phyloP scores from a whole-genome alignment of 2,797 vertebrate species.

The Squalus acanthias region DNA sequence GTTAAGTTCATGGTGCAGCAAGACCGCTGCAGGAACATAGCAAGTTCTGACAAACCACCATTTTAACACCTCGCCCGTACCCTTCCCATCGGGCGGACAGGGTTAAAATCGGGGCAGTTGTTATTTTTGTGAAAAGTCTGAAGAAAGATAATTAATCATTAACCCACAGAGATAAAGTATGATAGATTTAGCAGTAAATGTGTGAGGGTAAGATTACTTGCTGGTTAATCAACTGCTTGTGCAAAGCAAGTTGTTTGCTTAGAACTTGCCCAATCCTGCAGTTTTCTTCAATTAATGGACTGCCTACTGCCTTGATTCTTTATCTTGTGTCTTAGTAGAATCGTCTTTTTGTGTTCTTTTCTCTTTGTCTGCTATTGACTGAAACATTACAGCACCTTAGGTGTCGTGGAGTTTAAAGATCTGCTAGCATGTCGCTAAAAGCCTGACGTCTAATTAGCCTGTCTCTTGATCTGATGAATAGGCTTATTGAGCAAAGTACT shows the following conservation, averaged over 20 bases:
- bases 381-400: constrained; percentile 54
- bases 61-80: neutral
- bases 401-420: constrained; percentile 53
- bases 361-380: constrained; percentile 50
- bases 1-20: neutral
- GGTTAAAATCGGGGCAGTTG: neutral
- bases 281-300: constrained; percentile 60
- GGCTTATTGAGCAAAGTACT: constrained; percentile 42
- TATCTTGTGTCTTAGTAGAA: constrained; percentile 53
- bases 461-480: constrained; percentile 48
- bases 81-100: neutral
- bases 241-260: constrained; percentile 48
- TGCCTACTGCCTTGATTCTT: constrained; percentile 40
- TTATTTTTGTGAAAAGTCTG: neutral
- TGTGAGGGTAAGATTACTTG: constrained; percentile 46
- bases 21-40: neutral
- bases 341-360: constrained; percentile 50
- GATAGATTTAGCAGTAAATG: constrained; percentile 54
- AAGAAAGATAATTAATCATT: neutral
- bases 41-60: neutral
- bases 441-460: constrained; percentile 52
- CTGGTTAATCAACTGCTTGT: constrained; percentile 54
- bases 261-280: constrained; percentile 47
- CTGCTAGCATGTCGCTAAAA: constrained; percentile 51
- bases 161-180: constrained; percentile 50